Base-by-base conservation (phyloP, 2,797 vertebrate species). In the Anolis apletophallus region DNA sequence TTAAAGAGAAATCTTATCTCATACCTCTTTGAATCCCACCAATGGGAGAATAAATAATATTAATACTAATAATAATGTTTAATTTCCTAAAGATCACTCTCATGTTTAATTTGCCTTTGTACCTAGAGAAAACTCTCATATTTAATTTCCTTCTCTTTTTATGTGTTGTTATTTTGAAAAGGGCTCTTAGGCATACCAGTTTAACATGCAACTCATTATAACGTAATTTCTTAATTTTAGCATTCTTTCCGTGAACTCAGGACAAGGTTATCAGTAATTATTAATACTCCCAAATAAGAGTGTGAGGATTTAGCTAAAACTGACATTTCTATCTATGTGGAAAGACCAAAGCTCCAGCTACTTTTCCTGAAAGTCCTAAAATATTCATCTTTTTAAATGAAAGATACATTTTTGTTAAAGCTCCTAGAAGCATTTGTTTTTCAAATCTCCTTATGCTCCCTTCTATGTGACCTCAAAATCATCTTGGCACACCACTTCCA, bases 381-480 rank as follows among this genome's bases (percentile, higher is more conserved):
- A 50, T 59, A 50, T n/a, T 19, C 40, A 55, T 78, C 26, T 32
- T 72, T 85, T 1, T 54, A n/a, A n/a, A 0, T 0, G 0, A 71
- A 26, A 64, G 6, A 68, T n/a, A 9, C 11, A 0, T 10, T 80
- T 26, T 82, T 89, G 32, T 17, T 52, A 52, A 55, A 55, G 5
- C 52, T 9, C 50, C 81, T 64, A 5, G 84, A 64, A 40, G 61
- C 8, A 50, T 9, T 17, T 75, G 83, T 85, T 32, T 23, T 23
- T 68, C 1, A 77, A 55, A 4, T 72, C 23, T 34, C 91, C 87
- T 77, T 85, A 52, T 86, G 3, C 13, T 82, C 64, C 0, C 0
- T 89, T 64, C 36, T 68, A 52, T 73, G 84, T 77, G 78, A 85
- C 57, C 74, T 54, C 36, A 61, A 57, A 88, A 54, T 21, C 88